Base-by-base conservation (phyloP, 2,888 invertebrate genomes). In the Pollenia angustigena region DNA sequence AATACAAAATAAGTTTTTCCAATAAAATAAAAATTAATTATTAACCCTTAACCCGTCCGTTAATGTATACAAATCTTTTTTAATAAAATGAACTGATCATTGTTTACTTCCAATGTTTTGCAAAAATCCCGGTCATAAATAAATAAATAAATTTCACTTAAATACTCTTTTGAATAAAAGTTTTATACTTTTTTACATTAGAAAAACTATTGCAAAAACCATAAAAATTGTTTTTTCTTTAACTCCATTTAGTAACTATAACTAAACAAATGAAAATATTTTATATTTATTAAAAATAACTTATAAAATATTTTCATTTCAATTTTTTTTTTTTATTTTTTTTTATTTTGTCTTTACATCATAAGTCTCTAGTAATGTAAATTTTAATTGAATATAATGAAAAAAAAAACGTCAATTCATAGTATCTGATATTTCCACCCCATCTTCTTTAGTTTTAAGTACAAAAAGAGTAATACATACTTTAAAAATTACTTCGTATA, bases 231-330 rank as follows among this genome's bases (percentile, higher is more conserved):
- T 58, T 50, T 64, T 56, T 23, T 23, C 23, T 23, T n/a, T 48
- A 16, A 16, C 16, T 3, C 16, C 40, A 71, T 66, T 50, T 54
- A 58, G 3, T 40, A 83, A 23, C 40, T 60, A 52, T 60, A 71
- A 71, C 48, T 60, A 58, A 44, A 58, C 54, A 79, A 2, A 40
- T 64, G 89, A 80, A 87, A 86, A 88, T 90, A 90, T 91, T 91
- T 91, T 91, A 91, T 90, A 89, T 91, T 91, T 91, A 91, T 91
- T 89, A 87, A 91, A 87, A 91, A 91, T 91, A 91, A 91, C 90
- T 81, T 85, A 89, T 90, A 90, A 90, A 91, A 90, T 91, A 90
- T 90, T 89, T 91, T 91, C 90, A 87, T 87, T 64, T 72, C 11
- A 58, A 56, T 50, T 71, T 44, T 50, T 18, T 18, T 18, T 18